Evolutionary conservation across 2,797 vertebrate species (phyloP), one percentile per base, ranked within the genome.

Genomic region (Phoeniculus purpureus): DNA sequence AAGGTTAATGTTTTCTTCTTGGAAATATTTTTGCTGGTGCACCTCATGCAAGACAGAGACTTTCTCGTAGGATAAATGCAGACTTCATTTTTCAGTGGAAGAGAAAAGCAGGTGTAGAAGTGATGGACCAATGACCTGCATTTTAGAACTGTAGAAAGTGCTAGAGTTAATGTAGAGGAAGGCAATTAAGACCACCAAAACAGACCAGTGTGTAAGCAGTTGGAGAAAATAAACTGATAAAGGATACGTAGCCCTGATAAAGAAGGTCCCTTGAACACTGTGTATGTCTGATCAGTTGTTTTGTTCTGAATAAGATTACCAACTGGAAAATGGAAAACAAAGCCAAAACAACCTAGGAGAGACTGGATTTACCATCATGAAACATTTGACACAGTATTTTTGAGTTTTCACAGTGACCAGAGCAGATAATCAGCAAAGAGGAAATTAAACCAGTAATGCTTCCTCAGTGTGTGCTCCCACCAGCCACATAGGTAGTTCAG

Each of bases 161-260:
- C 19, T 77, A 45, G 48, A 54, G n/a, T 48, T 89, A 45, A 75
- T 55, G 40, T 84, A 67, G 68, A 94, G 34, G 32, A 85, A 81
- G 10, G 15, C 51, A 86, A 88, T 95, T 93, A 91, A 78, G 32
- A 92, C 61, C 40, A 88, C 83, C 79, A 86, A 87, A 94, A 67
- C 29, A 71, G 50, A 50, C 6, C 12, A 27, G 27, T 85, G 76
- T 76, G 14, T 72, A 85, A 61, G 64, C 40, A 75, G 91, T 84
- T 86, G 60, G 78, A 77, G 72, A 93, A 92, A 95, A 84, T 45
- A 91, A 81, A 79, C 15, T 76, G 32, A 47, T 85, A 78, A 91
- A 56, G 61, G 87, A 34, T 54, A 45, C 19, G 32, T 87, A 70
- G 47, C 9, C 37, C 37, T 37, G 37, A 37, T 37, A 37, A 67